Evolutionary conservation across 2,797 vertebrate genomes (phyloP), one percentile per base, ranked within the genome.

Genomic region (Neostethus bicornis): DNA sequence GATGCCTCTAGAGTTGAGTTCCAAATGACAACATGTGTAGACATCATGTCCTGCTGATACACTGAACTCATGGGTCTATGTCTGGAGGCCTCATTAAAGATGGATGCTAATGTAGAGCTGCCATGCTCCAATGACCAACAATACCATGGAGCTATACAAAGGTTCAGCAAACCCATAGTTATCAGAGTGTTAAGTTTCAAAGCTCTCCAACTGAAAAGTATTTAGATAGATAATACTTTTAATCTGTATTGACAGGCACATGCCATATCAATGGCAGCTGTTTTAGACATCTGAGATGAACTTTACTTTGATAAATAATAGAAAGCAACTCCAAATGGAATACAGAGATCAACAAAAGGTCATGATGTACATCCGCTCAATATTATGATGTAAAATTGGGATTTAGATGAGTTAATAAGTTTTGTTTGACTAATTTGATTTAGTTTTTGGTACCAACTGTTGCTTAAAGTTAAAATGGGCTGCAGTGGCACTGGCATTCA

Each of bases 11-110:
- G 60, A 66, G 68, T 70, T 66, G 68, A 73, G 66, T 32, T 51
- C 56, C 34, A 43, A 55, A 70, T 81, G 83, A 85, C 71, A 72
- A 77, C 70, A 35, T 65, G 72, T 81, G 79, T 80, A 77, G 66
- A 84, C 70, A 77, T 81, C 63, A 57, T 79, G 80, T 84, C 75
- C 66, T 79, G 77, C 84, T 76, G 81, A 85, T 83, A 71, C 64
- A 75, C 32, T 57, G 51, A 69, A 60, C 61, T 70, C 49, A 66
- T 42, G 47, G 75, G 69, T 77, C 86, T 70, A 42, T 51, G 16
- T 49, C 54, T 56, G 67, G 35, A 73, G 46, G 63, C 50, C 61
- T 90, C 71, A 75, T 89, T 88, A 87, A 85, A 86, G 70, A 90
- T 89, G 53, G 31, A 87, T 84, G 70, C 78, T 60, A 65, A 82